Base-by-base conservation (phyloP, 2,113 vertebrate species). In the western clawed frog (Xenopus tropicalis) region DNA sequence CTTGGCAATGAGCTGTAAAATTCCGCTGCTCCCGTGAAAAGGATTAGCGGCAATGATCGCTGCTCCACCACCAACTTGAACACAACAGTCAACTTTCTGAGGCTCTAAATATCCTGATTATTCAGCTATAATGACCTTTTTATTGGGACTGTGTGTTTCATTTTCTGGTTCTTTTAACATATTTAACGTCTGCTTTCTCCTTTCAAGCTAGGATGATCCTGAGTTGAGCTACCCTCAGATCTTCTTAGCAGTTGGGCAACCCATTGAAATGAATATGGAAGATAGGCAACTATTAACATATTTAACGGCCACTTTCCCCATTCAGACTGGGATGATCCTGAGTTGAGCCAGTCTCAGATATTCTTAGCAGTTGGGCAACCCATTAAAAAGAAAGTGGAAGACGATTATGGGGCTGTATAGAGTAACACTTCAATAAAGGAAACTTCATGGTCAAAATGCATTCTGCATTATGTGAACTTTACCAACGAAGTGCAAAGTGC, bases 101-200 rank as follows among this genome's bases (percentile, higher is more conserved):
- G 84, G 89, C 86, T 86, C 85, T 86, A 90, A 89, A 90, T 92
- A 89, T 89, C 88, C 79, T 24, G 87, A 83, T 86, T 90, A 91
- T 77, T 86, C 90, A 91, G 89, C 88, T 89, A 91, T 91, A 90
- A 90, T 91, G 90, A 93, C 90, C 89, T 84, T 84, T 85, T 85
- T 83, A 87, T 89, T 90, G 87, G 89, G 86, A 92, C 88, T 90
- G 86, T 85, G 89, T 91, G 88, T 90, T 91, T 89, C 85, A 89
- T 91, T 90, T 92, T 92, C 86, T 93, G 89, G 89, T 92, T 91
- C 88, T 90, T 91, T 91, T 88, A 88, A 88, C 91, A 87, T 89
- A 90, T 89, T 88, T 84, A 87, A 87, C 80, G 81, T 79, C 66
- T 77, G 80, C 81, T 62, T 23, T 73, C 77, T 25, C 78, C 81